Percentiles rank a stretch among this genome's conserved stretches.
Evolutionary conservation across 2,888 invertebrate species (phyloP).

Genomic region (Oxycera nigricornis): DNA sequence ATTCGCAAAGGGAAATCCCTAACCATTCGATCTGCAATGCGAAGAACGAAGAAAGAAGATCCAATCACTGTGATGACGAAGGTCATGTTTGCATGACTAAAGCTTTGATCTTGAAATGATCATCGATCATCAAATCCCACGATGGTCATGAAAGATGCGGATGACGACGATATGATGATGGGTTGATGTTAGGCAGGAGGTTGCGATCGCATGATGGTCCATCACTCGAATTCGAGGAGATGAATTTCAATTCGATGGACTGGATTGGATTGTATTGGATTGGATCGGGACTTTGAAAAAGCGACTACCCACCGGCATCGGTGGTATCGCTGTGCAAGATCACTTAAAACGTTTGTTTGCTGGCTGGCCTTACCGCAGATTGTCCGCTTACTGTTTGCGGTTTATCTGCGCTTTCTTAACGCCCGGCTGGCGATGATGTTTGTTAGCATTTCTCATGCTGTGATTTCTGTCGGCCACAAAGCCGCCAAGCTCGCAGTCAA

Average conservation of each 20-base stretch:
- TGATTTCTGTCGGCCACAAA: neutral
- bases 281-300: neutral
- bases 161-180: neutral
- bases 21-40: no score
- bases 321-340: conserved; percentile 2
- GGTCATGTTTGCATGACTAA: neutral
- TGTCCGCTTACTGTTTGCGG: conserved; percentile 4
- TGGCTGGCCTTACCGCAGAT: conserved; percentile 1
- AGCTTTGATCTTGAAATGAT: neutral
- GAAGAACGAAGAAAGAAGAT: no score
- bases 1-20: no score
- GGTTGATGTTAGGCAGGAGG: neutral
- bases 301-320: neutral
- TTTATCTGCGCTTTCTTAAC: neutral
- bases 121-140: conserved; percentile 6
- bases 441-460: conserved; percentile 12
- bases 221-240: neutral
- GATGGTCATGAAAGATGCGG: neutral
- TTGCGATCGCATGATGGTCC: conserved; percentile 2
- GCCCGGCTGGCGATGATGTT: neutral
- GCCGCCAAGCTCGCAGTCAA: neutral
- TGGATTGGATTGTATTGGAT: no score
- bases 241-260: neutral
- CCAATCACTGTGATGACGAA: neutral
- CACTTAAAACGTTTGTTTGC: neutral